Percentiles rank a stretch among this genome's conserved stretches.
Evolutionary conservation across 1,140 invertebrate species (phyloP).

Genomic region (Euwallacea similis): DNA sequence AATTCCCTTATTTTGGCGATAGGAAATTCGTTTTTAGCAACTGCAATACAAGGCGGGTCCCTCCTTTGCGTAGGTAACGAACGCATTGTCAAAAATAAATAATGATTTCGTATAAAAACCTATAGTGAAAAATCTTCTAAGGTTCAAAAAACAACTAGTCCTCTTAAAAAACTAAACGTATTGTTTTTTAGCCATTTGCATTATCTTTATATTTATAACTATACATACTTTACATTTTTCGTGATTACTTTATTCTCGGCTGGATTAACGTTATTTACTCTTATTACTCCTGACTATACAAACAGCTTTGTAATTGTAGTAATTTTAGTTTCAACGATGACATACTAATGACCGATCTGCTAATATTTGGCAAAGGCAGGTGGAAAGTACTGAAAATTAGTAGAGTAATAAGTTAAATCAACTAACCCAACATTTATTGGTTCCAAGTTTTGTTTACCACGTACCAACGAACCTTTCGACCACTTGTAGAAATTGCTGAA

Average conservation of each 20-base stretch:
- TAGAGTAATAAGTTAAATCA: slow-evolving; percentile 8
- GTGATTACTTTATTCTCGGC: background rate
- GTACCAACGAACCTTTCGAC: background rate
- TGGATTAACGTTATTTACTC: background rate
- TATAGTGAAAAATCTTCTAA: slow-evolving; percentile 17
- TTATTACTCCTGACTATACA: too few relatives aligned
- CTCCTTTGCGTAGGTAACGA: background rate
- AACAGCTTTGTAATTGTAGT: too few relatives aligned
- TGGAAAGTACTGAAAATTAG: too few relatives aligned
- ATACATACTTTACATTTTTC: slow-evolving; percentile 20
- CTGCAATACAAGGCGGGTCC: background rate
- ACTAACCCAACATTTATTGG: slow-evolving; percentile 21
- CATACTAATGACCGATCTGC: too few relatives aligned
- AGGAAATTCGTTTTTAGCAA: slow-evolving; percentile 5
- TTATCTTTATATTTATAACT: slow-evolving; percentile 3
- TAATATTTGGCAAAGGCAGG: too few relatives aligned
- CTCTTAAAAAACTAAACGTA: slow-evolving; percentile 20
- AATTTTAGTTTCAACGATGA: too few relatives aligned
- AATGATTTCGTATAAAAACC: slow-evolving; percentile 21
- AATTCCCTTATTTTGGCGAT: background rate
- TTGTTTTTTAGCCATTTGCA: slow-evolving; percentile 12
- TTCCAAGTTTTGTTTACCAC: slow-evolving; percentile 9
- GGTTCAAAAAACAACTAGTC: slow-evolving; percentile 14
- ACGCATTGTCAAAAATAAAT: slow-evolving; percentile 1
- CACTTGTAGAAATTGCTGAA: too few relatives aligned